phyloP scores from a whole-genome alignment of 2,888 invertebrate genomes.

The Zhengitettix transpicula region DNA sequence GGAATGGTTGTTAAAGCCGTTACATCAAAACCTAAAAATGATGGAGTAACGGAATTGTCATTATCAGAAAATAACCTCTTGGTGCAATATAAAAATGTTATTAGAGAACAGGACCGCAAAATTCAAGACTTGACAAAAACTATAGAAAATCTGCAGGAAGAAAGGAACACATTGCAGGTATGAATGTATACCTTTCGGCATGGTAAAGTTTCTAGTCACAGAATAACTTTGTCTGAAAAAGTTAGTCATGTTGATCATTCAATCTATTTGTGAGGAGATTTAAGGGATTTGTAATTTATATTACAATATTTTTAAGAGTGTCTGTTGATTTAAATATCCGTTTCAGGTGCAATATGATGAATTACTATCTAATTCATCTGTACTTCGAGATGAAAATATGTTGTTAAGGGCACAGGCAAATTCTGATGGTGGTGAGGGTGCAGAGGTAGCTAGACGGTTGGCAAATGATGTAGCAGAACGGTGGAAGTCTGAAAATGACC shows the following conservation, averaged over 20 bases:
- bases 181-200: no score
- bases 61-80: conserved; percentile 34
- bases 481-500: conserved; percentile 14
- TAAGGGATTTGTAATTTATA: no score
- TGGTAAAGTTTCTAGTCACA: no score
- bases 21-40: conserved; percentile 9
- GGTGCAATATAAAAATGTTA: conserved; percentile 74
- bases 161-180: conserved; percentile 28
- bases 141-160: conserved; percentile 28
- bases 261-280: no score
- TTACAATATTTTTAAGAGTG: no score
- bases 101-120: conserved; percentile 71
- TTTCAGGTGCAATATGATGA: conserved; percentile 41
- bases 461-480: conserved; percentile 9
- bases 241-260: no score
- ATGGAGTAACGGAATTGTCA: conserved; percentile 19
- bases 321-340: no score
- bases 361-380: conserved; percentile 49
- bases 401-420: conserved; percentile 46
- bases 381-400: conserved; percentile 73
- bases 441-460: neutral
- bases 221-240: no score
- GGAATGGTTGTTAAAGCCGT: conserved; percentile 13
- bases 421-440: neutral
- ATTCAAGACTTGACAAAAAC: conserved; percentile 37